A percentile compares a stretch with the other conserved stretches of the same genome.
Evolutionary conservation across 2,888 invertebrate species (phyloP).

Genomic region (Resseliella maxima): DNA sequence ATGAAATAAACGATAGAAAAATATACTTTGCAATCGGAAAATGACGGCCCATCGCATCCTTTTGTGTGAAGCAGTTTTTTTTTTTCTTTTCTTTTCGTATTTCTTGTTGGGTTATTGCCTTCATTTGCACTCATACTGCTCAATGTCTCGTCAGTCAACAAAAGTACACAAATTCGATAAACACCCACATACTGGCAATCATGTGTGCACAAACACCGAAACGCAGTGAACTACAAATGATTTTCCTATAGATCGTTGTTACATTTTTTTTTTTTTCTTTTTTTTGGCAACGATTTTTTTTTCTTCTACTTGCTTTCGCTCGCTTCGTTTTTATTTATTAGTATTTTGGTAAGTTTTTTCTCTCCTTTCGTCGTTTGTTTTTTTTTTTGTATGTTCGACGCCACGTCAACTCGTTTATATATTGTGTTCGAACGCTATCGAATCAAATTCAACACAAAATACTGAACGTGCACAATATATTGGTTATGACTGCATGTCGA

Average conservation of each 20-base stretch:
- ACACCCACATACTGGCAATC: neutral
- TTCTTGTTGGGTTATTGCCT: neutral
- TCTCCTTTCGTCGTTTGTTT: neutral
- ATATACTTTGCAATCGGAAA: conserved; percentile 48
- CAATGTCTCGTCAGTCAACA: neutral
- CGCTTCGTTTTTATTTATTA: conserved; percentile 1
- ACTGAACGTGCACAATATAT: neutral
- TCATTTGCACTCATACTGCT: neutral
- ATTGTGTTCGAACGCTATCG: neutral
- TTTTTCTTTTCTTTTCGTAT: too few species aligned
- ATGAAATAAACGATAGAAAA: conserved; percentile 11
- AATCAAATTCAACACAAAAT: neutral
- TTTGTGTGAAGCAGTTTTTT: too few species aligned
- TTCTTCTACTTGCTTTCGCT: too few species aligned
- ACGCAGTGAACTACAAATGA: neutral
- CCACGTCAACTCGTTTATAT: neutral
- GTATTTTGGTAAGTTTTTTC: neutral
- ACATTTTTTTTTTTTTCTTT: neutral
- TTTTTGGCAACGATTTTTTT: neutral
- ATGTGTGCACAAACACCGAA: neutral
- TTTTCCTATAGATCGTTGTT: neutral
- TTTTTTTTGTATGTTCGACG: too few species aligned
- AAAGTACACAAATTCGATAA: conserved; percentile 13
- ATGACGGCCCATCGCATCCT: conserved; percentile 5
- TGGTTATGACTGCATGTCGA: conserved; percentile 12